phyloP scores from a whole-genome alignment of 2,113 vertebrate species.

The Falcunculus frontatus region DNA sequence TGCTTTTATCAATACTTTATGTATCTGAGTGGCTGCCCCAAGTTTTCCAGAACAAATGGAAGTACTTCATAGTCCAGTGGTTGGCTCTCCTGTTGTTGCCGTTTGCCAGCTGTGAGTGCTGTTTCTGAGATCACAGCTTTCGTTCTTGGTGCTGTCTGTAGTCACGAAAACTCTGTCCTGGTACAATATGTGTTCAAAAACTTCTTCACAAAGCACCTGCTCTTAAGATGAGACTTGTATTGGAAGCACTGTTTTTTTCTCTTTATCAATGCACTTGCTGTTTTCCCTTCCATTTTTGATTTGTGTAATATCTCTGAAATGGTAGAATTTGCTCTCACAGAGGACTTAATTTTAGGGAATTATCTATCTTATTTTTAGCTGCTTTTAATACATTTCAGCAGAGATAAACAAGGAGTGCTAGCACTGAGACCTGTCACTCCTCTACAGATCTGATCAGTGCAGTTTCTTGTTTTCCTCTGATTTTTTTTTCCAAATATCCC shows the following conservation, averaged over 20 bases:
- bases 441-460: background rate
- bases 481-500: background rate
- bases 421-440: background rate
- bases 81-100: background rate
- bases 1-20: background rate
- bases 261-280: background rate
- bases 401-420: background rate
- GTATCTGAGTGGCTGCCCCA: background rate
- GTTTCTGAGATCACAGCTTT: background rate
- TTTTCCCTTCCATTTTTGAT: background rate
- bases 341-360: background rate
- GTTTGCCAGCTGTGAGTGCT: background rate
- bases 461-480: background rate
- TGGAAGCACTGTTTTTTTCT: background rate
- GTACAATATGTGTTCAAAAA: background rate
- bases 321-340: background rate
- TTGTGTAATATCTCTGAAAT: background rate
- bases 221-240: background rate
- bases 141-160: accelerated
- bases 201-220: background rate
- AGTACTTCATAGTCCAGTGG: background rate
- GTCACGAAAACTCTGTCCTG: background rate
- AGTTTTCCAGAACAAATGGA: background rate
- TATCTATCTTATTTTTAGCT: background rate
- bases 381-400: background rate